These are phyloP conservation scores for Halotydeus destructor DNA, from an alignment of 1,140 invertebrate species.

Conservation along the genomic window DNA sequence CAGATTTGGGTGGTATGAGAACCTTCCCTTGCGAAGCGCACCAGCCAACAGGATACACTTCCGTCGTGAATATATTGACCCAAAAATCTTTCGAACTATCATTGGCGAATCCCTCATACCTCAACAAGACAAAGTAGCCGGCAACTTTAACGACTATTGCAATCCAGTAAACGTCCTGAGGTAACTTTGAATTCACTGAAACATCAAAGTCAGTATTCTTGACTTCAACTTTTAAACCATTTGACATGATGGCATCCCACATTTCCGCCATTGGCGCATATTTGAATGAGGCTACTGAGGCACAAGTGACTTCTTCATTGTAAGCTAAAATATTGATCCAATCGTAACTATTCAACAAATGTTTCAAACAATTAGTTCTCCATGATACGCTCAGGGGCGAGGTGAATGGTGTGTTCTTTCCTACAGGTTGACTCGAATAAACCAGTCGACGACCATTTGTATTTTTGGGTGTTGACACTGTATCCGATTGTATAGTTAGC, in stretches of 20 bases:
- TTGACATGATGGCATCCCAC: slow-evolving; percentile 67
- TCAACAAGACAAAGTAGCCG: slow-evolving; percentile 67
- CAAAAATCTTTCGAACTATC: slow-evolving; percentile 68
- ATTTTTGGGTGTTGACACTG: no score
- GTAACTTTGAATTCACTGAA: slow-evolving; percentile 1
- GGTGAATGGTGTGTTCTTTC: no score
- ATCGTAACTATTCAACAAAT: slow-evolving; percentile 20
- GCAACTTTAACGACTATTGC: slow-evolving; percentile 72
- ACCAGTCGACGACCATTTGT: no score
- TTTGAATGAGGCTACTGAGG: slow-evolving; percentile 68
- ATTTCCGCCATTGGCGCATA: slow-evolving; percentile 71
- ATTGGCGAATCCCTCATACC: slow-evolving; percentile 80
- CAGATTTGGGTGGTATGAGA: slow-evolving; percentile 61
- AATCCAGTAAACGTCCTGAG: slow-evolving; percentile 67
- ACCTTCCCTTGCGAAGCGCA: slow-evolving; percentile 84
- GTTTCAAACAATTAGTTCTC: background rate
- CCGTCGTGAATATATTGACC: slow-evolving; percentile 73
- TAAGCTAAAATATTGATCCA: slow-evolving; percentile 51
- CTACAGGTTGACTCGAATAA: no score
- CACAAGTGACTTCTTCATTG: slow-evolving; percentile 52
- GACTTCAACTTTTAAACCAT: slow-evolving; percentile 88
- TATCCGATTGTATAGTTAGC: no score
- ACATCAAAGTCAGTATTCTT: slow-evolving; percentile 49
- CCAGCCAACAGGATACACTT: slow-evolving; percentile 84
- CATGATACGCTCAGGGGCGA: no score